Conservation (phyloP, 1,140 invertebrate genomes). For the Gonioctena quinquepunctata region DNA sequence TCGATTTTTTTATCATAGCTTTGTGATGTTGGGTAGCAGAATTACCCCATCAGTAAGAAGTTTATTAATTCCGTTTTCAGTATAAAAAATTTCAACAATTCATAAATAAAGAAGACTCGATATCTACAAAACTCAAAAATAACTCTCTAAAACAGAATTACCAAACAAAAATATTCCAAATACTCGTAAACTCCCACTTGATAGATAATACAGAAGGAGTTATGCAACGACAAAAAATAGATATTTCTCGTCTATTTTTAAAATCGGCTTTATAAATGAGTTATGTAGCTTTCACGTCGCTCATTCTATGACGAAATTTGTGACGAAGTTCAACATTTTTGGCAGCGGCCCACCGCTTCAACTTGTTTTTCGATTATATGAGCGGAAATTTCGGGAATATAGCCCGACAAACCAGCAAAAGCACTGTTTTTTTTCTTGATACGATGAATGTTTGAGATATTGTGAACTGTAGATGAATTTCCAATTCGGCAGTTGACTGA, state of each 20-base stretch:
- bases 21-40: too few species aligned
- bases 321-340: neutral
- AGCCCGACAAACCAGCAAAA: too few species aligned
- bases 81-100: too few species aligned
- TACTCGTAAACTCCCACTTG: neutral
- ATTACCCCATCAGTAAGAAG: too few species aligned
- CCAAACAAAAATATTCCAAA: neutral
- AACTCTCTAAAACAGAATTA: neutral
- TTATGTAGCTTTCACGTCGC: neutral
- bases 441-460: too few species aligned
- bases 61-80: too few species aligned
- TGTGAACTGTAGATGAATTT: too few species aligned
- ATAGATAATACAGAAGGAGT: neutral
- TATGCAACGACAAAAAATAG: neutral
- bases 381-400: neutral
- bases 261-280: neutral
- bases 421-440: too few species aligned
- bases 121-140: neutral
- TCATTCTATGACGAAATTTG: neutral
- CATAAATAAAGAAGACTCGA: too few species aligned
- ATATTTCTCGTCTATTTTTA: neutral
- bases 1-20: too few species aligned
- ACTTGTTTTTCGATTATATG: neutral
- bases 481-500: too few species aligned
- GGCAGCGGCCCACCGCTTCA: neutral